Conservation (phyloP, 2,797 vertebrate species). For the Xenentodon cancila region DNA sequence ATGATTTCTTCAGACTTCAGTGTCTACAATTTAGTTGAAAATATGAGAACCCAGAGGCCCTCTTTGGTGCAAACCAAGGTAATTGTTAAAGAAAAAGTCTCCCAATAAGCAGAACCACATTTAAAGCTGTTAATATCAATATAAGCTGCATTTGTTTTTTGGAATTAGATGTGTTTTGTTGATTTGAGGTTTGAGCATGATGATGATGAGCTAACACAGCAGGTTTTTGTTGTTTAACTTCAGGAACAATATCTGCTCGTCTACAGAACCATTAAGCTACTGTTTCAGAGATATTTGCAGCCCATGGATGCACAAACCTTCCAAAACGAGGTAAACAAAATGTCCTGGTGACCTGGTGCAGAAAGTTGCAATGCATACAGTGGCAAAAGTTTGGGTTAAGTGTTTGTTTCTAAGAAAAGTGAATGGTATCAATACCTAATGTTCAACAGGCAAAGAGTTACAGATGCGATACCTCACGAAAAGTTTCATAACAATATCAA, state of each 20-base stretch:
- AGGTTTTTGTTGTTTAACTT: conserved; percentile 39
- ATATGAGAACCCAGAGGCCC: conserved; percentile 94
- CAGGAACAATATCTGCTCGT: conserved; percentile 97
- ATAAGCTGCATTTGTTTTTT: neutral
- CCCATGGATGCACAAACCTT: conserved; percentile 50
- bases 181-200: neutral
- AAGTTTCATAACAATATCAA: neutral
- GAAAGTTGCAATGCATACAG: neutral
- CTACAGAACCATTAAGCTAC: conserved; percentile 85
- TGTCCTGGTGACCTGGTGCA: neutral
- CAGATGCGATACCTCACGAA: too few relatives aligned
- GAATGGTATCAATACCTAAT: too few relatives aligned
- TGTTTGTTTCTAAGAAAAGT: too few relatives aligned
- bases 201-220: conserved; percentile 35
- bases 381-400: too few relatives aligned
- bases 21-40: conserved; percentile 88
- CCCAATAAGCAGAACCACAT: conserved; percentile 29
- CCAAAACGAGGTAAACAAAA: conserved; percentile 62
- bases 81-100: neutral
- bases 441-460: too few relatives aligned
- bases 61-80: conserved; percentile 98
- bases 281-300: conserved; percentile 88
- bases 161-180: conserved; percentile 10
- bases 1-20: conserved; percentile 90
- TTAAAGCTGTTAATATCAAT: conserved; percentile 14